Evolutionary conservation across 2,888 invertebrate species (phyloP).

Genomic region (Tipula unca): DNA sequence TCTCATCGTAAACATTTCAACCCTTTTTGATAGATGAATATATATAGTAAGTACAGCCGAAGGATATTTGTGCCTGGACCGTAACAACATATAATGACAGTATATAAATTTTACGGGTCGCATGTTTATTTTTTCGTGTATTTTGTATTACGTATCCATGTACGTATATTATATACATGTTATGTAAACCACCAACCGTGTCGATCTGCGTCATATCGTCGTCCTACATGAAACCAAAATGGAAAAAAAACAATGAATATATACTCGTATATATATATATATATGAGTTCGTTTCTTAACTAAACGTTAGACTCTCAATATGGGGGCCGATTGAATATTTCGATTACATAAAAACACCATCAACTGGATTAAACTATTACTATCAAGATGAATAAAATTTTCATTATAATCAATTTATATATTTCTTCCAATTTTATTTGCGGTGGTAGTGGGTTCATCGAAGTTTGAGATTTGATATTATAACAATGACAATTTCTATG

Average conservation of each 20-base stretch:
- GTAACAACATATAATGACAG: not conserved
- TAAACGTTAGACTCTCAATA: not conserved
- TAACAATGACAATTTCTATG: not conserved
- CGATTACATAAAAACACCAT: conserved; percentile 8
- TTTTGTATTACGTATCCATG: not conserved
- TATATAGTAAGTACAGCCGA: not conserved
- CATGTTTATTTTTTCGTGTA: not conserved
- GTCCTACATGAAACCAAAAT: not conserved
- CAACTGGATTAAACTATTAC: not conserved
- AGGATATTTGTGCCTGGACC: not conserved
- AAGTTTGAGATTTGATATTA: not conserved
- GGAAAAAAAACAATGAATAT: too few species aligned
- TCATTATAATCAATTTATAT: not conserved
- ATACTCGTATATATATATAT: not conserved
- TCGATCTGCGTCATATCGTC: not conserved
- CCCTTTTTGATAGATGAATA: not conserved
- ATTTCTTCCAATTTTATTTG: not conserved
- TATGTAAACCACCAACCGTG: not conserved
- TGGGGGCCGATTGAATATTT: not conserved
- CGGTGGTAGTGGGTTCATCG: not conserved
- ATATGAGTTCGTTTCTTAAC: not conserved
- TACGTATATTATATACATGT: not conserved
- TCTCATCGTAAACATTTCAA: not conserved
- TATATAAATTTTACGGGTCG: not conserved
- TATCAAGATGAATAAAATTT: not conserved